These are phyloP conservation scores for Nothobranchius kuhntae DNA, from an alignment of 2,113 vertebrate species.

Conservation along the genomic window DNA sequence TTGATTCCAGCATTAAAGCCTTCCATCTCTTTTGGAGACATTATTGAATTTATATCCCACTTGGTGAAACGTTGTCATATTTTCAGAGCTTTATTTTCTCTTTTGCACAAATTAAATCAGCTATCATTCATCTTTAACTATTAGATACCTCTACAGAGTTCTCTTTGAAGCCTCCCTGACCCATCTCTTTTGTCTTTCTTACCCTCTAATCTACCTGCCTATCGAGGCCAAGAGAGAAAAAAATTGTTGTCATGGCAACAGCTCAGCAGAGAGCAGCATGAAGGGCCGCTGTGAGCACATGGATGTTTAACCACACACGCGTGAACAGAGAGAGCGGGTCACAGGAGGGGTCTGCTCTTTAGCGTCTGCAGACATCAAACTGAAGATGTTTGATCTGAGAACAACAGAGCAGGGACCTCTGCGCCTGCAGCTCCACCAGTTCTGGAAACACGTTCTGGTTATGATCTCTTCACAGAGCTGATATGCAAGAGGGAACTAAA, in stretches of 20 bases:
- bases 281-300: constrained; percentile 24
- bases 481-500: too few species aligned
- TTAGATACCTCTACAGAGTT: neutral
- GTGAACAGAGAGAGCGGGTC: constrained; percentile 9
- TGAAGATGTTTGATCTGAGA: constrained; percentile 34
- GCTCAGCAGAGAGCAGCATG: constrained; percentile 16
- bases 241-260: constrained; percentile 58
- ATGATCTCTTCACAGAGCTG: neutral
- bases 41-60: too few species aligned
- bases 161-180: constrained; percentile 32
- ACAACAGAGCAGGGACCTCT: constrained; percentile 30
- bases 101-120: neutral
- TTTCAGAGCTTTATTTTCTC: too few species aligned
- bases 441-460: constrained; percentile 25
- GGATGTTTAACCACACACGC: constrained; percentile 34
- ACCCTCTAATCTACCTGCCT: constrained; percentile 53
- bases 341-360: constrained; percentile 24
- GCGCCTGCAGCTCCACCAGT: constrained; percentile 36
- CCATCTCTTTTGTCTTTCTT: constrained; percentile 5
- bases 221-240: constrained; percentile 26
- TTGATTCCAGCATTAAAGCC: too few species aligned
- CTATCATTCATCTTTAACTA: constrained; percentile 3
- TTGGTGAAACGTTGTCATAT: too few species aligned
- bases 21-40: too few species aligned
- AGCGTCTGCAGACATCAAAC: constrained; percentile 12